phyloP scores from a whole-genome alignment of 2,797 vertebrate genomes.

The Aphelocoma californica region DNA sequence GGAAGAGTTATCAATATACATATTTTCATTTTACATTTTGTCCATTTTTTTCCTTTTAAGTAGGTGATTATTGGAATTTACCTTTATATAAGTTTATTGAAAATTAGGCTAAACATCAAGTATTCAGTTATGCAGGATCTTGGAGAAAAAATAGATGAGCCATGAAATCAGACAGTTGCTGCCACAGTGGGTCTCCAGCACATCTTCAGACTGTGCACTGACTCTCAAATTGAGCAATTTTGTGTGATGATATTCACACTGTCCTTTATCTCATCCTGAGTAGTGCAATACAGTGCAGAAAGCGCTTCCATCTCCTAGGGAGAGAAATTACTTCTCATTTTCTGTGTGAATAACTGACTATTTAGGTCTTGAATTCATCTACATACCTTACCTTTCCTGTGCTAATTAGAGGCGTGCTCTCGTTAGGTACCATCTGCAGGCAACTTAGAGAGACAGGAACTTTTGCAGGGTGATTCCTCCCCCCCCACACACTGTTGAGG shows the following conservation, averaged over 20 bases:
- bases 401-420: neutral
- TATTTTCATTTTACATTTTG: neutral
- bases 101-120: neutral
- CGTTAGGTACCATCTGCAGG: neutral
- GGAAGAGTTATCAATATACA: neutral
- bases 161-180: neutral
- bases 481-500: neutral
- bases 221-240: neutral
- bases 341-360: neutral
- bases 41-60: neutral
- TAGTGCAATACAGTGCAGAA: neutral
- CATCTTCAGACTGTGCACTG: neutral
- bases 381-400: neutral
- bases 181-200: neutral
- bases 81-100: neutral
- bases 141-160: neutral
- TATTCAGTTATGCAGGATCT: neutral
- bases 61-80: neutral
- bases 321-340: conserved; percentile 18
- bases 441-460: neutral
- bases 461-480: neutral
- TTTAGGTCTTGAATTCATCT: neutral
- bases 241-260: neutral
- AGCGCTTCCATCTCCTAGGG: neutral
- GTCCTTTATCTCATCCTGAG: neutral